A percentile compares a stretch with the other conserved stretches of the same genome.
These are phyloP conservation scores for Agrochola litura DNA, from an alignment of 2,888 invertebrate genomes.

Conservation along the genomic window DNA sequence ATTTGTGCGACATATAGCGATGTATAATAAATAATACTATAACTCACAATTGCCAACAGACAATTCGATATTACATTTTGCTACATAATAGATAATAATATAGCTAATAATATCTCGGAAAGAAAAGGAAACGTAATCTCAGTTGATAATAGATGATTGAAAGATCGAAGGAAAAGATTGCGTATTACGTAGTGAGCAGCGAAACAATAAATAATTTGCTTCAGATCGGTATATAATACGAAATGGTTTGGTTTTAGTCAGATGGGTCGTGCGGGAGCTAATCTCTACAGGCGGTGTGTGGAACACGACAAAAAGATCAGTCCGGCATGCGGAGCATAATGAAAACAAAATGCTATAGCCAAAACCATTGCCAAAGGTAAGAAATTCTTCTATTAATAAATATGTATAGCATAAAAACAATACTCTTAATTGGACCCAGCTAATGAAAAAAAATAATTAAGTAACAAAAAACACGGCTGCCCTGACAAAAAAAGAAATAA, in stretches of 20 bases:
- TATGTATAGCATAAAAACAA: not conserved
- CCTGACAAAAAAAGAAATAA: no score
- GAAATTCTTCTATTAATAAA: not conserved
- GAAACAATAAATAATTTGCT: conserved; percentile 65
- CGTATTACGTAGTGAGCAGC: conserved; percentile 46
- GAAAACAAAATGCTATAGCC: not conserved
- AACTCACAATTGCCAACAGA: conserved; percentile 10
- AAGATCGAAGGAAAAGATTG: conserved; percentile 57
- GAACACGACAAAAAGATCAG: not conserved
- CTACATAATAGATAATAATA: conserved; percentile 43
- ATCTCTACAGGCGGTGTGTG: not conserved
- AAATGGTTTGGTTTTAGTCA: conserved; percentile 23
- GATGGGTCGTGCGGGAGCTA: not conserved
- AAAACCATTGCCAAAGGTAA: not conserved
- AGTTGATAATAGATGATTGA: conserved; percentile 66
- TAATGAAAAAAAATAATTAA: not conserved
- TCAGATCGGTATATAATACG: conserved; percentile 31
- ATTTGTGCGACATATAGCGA: not conserved
- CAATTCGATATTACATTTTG: conserved; percentile 51
- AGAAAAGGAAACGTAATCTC: conserved; percentile 66
- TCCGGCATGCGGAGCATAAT: no score
- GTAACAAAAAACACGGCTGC: not conserved
- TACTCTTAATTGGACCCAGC: not conserved
- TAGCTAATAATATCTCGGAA: conserved; percentile 53
- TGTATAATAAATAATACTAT: not conserved